Evolutionary conservation across 2,888 invertebrate species (phyloP).

Genomic region (Taenaris catops): DNA sequence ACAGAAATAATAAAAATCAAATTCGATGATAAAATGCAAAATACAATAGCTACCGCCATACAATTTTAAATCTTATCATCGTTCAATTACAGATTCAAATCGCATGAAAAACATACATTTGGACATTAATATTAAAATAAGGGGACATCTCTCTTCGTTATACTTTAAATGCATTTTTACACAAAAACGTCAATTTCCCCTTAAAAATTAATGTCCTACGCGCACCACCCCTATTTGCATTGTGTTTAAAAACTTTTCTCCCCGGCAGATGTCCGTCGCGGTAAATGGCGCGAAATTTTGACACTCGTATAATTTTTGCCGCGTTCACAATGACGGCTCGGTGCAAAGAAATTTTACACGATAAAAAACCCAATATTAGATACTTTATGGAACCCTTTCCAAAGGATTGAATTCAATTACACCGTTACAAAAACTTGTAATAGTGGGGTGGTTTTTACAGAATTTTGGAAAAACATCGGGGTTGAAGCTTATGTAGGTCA

Average conservation of each 20-base stretch:
- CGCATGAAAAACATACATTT: conserved; percentile 24
- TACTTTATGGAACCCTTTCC: conserved; percentile 73
- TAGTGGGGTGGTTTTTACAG: conserved; percentile 62
- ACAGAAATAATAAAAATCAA: conserved; percentile 51
- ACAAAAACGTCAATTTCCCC: conserved; percentile 66
- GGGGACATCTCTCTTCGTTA: conserved; percentile 55
- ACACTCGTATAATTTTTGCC: conserved; percentile 70
- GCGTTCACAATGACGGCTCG: conserved; percentile 56
- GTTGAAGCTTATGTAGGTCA: conserved; percentile 66
- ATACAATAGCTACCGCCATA: conserved; percentile 20
- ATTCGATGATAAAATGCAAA: conserved; percentile 41
- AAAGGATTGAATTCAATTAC: conserved; percentile 77
- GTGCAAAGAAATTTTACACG: conserved; percentile 32
- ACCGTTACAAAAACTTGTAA: conserved; percentile 42
- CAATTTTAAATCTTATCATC: conserved; percentile 14
- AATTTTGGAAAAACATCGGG: conserved; percentile 58
- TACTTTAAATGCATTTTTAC: conserved; percentile 73
- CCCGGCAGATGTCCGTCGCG: conserved; percentile 61
- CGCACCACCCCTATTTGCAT: conserved; percentile 72
- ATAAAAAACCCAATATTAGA: conserved; percentile 58
- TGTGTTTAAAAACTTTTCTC: conserved; percentile 61
- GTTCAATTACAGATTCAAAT: conserved; percentile 30
- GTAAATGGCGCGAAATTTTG: conserved; percentile 78
- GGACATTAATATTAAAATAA: conserved; percentile 69
- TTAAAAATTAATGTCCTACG: conserved; percentile 70